Conservation (phyloP, 2,888 invertebrate species). For the Patella depressa region DNA sequence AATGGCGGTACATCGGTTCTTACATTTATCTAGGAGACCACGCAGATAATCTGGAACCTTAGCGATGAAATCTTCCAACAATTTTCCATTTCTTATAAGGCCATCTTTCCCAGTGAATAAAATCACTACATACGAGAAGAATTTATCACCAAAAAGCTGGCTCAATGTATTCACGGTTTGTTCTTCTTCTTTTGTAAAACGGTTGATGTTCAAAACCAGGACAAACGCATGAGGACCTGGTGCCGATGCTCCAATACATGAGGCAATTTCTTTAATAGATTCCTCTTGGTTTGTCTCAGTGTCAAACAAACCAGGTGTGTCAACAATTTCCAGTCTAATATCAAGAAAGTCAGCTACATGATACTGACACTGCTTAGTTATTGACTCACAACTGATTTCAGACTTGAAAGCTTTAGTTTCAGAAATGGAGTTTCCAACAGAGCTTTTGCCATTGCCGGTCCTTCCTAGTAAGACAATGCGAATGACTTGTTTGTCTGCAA, state of each 20-base stretch:
- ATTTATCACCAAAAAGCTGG: slow-evolving; percentile 11
- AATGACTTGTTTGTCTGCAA: not conserved
- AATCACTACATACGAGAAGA: slow-evolving; percentile 5
- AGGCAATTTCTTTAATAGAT: slow-evolving; percentile 16
- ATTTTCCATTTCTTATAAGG: not conserved
- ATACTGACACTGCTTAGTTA: slow-evolving; percentile 10
- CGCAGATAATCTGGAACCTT: not conserved
- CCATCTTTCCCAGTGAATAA: slow-evolving; percentile 19
- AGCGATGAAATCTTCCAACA: slow-evolving; percentile 1
- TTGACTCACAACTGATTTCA: not conserved
- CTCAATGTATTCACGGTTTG: slow-evolving; percentile 12
- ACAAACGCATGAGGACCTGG: slow-evolving; percentile 23
- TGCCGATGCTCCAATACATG: slow-evolving; percentile 16
- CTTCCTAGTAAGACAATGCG: slow-evolving; percentile 2
- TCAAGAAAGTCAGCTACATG: not conserved
- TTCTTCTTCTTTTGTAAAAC: slow-evolving; percentile 18
- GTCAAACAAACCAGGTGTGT: slow-evolving; percentile 21
- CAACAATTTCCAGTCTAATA: not conserved
- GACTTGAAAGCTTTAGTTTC: not conserved
- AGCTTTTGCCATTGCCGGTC: slow-evolving; percentile 19
- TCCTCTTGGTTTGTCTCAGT: not conserved
- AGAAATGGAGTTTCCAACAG: slow-evolving; percentile 13
- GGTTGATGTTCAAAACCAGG: slow-evolving; percentile 11
- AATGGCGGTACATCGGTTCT: slow-evolving; percentile 6
- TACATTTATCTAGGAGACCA: not conserved